Conservation (phyloP, 1,140 invertebrate species). For the Drosophila mojavensis region DNA sequence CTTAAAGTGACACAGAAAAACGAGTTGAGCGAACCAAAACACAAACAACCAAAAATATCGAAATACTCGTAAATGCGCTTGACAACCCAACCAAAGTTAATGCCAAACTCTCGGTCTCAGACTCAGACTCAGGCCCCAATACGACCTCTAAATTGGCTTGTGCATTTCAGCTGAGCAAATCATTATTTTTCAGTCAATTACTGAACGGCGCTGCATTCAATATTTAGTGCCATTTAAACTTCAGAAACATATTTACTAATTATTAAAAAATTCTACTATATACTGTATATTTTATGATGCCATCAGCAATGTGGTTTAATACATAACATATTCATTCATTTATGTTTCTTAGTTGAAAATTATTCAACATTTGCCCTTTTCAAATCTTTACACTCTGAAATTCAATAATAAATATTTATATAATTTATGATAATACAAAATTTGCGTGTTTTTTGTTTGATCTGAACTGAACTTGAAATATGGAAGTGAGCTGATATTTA, state of each 20-base stretch:
- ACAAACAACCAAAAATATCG: constrained; percentile 19
- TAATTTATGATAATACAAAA: too few species aligned
- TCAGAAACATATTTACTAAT: neutral
- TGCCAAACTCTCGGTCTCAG: constrained; percentile 19
- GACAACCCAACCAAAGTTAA: constrained; percentile 50
- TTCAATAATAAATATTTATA: too few species aligned
- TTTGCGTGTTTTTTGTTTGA: too few species aligned
- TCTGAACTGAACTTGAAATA: too few species aligned
- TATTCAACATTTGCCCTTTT: too few species aligned
- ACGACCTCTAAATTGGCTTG: constrained; percentile 29
- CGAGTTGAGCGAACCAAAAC: constrained; percentile 39
- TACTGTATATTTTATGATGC: too few species aligned
- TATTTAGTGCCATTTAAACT: neutral
- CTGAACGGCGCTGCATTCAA: neutral
- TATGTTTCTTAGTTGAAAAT: too few species aligned
- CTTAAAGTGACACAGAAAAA: constrained; percentile 67
- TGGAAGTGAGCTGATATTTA: too few species aligned
- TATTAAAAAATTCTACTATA: too few species aligned
- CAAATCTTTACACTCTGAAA: too few species aligned
- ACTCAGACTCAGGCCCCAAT: constrained; percentile 8
- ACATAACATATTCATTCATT: too few species aligned
- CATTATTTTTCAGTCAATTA: constrained; percentile 34
- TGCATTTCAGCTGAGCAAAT: constrained; percentile 55
- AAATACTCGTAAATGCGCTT: constrained; percentile 48
- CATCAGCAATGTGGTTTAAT: too few species aligned